These are phyloP conservation scores for Aphrophora alni DNA, from an alignment of 2,888 invertebrate species.

Conservation along the genomic window DNA sequence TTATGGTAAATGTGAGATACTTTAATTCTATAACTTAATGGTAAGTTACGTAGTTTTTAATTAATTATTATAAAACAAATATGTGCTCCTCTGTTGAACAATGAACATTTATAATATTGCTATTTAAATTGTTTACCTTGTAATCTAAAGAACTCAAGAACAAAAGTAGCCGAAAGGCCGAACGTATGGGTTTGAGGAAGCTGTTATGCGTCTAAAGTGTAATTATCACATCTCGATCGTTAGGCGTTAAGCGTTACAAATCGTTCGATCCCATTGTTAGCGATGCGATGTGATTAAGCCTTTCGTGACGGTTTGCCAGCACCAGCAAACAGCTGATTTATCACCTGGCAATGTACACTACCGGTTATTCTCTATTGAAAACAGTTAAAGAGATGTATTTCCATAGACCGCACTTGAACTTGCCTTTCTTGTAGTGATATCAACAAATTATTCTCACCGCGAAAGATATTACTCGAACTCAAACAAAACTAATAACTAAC, in stretches of 20 bases:
- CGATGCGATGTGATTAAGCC: neutral
- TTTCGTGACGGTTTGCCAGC: neutral
- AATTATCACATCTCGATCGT: neutral
- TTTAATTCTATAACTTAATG: too few species aligned
- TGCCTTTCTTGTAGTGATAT: neutral
- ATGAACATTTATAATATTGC: too few species aligned
- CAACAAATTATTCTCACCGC: neutral
- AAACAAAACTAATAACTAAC: neutral
- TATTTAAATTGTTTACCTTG: too few species aligned
- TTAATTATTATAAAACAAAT: too few species aligned
- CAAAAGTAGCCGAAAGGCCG: too few species aligned
- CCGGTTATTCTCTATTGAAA: neutral
- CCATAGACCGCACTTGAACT: neutral
- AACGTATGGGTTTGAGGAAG: neutral
- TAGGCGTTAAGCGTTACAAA: conserved; percentile 1
- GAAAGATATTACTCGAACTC: neutral
- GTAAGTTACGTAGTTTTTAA: too few species aligned
- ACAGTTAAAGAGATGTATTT: neutral
- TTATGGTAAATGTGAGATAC: too few species aligned
- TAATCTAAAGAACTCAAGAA: too few species aligned
- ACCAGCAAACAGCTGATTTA: neutral
- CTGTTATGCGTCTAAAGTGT: neutral
- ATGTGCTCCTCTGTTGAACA: too few species aligned
- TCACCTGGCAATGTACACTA: neutral
- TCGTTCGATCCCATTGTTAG: neutral